These are phyloP conservation scores for Myotis findleyi DNA, from an alignment of 2,797 vertebrate species.

Conservation along the genomic window DNA sequence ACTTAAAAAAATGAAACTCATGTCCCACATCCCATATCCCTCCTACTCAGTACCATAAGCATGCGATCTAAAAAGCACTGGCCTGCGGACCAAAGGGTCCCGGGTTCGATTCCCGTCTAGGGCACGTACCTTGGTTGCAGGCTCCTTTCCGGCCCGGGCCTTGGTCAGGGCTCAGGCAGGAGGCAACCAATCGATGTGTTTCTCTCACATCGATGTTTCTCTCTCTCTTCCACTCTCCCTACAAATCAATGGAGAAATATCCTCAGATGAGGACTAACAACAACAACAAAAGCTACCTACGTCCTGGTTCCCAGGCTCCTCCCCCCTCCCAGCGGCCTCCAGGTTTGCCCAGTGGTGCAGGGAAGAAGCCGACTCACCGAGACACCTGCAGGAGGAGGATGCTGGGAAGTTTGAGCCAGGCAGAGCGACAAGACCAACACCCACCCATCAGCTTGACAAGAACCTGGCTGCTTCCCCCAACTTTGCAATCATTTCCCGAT, in stretches of 20 bases:
- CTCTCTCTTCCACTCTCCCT: too few relatives aligned
- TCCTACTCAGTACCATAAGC: background rate
- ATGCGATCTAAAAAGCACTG: background rate
- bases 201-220: too few relatives aligned
- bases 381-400: background rate
- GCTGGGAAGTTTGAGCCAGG: background rate
- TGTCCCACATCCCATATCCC: background rate
- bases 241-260: too few relatives aligned
- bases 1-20: background rate
- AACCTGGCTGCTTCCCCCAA: background rate
- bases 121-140: too few relatives aligned
- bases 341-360: background rate
- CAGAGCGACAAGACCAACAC: background rate
- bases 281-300: too few relatives aligned
- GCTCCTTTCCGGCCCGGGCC: too few relatives aligned
- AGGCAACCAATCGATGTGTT: too few relatives aligned
- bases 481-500: background rate
- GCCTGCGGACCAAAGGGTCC: too few relatives aligned
- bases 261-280: too few relatives aligned
- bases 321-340: background rate
- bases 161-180: too few relatives aligned
- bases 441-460: accelerated
- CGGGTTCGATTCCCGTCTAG: too few relatives aligned
- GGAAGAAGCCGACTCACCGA: background rate
- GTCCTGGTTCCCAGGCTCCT: background rate